Evolutionary conservation across 2,888 invertebrate species (phyloP).

Genomic region (Tachina fera): DNA sequence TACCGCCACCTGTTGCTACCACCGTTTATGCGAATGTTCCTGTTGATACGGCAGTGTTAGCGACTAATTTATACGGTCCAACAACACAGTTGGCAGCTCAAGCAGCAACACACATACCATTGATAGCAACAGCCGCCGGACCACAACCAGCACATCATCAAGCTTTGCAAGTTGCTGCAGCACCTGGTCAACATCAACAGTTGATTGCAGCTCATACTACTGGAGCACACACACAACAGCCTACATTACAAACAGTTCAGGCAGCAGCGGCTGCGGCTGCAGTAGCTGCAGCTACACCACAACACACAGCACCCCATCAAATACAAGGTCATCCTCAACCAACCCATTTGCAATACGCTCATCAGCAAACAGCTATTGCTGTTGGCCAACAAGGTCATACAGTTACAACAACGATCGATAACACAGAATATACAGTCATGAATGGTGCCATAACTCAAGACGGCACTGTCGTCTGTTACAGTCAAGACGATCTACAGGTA

Average conservation of each 20-base stretch:
- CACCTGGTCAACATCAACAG: slow-evolving; percentile 74
- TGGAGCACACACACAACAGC: slow-evolving; percentile 73
- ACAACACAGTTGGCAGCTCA: slow-evolving; percentile 80
- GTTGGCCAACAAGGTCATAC: slow-evolving; percentile 76
- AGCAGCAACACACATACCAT: slow-evolving; percentile 80
- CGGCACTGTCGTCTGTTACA: slow-evolving; percentile 79
- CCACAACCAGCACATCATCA: slow-evolving; percentile 75
- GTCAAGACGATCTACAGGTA: slow-evolving; percentile 76
- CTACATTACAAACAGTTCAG: slow-evolving; percentile 75
- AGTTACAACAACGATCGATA: slow-evolving; percentile 76
- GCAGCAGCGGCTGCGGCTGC: slow-evolving; percentile 71
- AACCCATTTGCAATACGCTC: slow-evolving; percentile 65
- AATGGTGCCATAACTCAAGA: slow-evolving; percentile 81
- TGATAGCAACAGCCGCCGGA: slow-evolving; percentile 79
- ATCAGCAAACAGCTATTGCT: slow-evolving; percentile 64
- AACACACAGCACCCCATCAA: slow-evolving; percentile 67
- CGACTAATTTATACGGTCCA: slow-evolving; percentile 81
- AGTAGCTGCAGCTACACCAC: slow-evolving; percentile 70
- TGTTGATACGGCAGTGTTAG: slow-evolving; percentile 85
- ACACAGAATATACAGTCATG: slow-evolving; percentile 80
- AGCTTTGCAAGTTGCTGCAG: slow-evolving; percentile 74
- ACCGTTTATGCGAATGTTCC: slow-evolving; percentile 88
- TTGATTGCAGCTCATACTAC: slow-evolving; percentile 73
- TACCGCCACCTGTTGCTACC: slow-evolving; percentile 86
- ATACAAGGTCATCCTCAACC: slow-evolving; percentile 70